Evolutionary conservation across 2,888 invertebrate genomes (phyloP), one percentile per base, ranked within the genome.

Genomic region (Heliconius hortense): DNA sequence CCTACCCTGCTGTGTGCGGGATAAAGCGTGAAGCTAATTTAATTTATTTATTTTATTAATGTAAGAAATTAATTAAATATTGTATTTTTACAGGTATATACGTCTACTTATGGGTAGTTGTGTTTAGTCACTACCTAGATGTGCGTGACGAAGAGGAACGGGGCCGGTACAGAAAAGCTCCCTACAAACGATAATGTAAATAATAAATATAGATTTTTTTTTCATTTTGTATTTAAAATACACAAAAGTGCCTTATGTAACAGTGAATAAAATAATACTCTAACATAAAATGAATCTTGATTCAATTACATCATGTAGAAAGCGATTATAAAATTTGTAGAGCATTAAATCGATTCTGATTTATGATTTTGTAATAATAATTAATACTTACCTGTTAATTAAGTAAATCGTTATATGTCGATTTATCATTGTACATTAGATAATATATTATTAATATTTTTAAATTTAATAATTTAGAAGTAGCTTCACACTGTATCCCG

Each of bases 31-130:
- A n/a, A n/a, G n/a, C n/a, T n/a, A n/a, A n/a, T n/a, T n/a, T n/a
- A n/a, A n/a, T n/a, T n/a, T 53, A 5, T 53, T 18, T 63, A 21
- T 63, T 26, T 31, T 21, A 28, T 21, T 31, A n/a, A 4, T 68
- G 7, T 39, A 26, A 5, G n/a, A 31, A 28, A 39, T 26, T 35
- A 18, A 56, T 35, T 26, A 60, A 35, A 39, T 24, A 28, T 67
- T 59, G 35, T 71, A 81, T 81, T 79, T 80, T 96, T 95, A 67
- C 95, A 97, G 97, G 95, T 81, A 90, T 97, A 53, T 96, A 96
- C 89, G 93, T 96, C 74, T 98, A 97, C 90, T 95, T 97, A 87
- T 97, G 97, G 97, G 94, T 96, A 82, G 97, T 97, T 72, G 97
- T 97, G 72, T 97, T 96, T 94, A 97, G 97, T 85, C 97, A 96